A percentile compares a stretch with the other conserved stretches of the same genome.
Evolutionary conservation across 2,888 invertebrate genomes (phyloP).

Genomic region (Drepana falcataria): DNA sequence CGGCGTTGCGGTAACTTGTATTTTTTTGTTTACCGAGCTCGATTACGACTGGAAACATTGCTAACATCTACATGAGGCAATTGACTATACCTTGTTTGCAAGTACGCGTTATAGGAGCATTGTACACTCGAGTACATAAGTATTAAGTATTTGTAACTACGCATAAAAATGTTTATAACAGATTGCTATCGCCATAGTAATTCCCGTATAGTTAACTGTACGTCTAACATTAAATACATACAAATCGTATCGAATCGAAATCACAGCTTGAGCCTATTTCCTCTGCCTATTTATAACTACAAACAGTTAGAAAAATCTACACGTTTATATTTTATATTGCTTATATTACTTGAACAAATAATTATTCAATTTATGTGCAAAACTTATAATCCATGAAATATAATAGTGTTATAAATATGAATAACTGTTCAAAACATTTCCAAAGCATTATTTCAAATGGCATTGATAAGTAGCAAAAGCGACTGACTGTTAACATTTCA

Average conservation of each 20-base stretch:
- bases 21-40: neutral
- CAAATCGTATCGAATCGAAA: neutral
- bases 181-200: constrained; percentile 10
- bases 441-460: neutral
- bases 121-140: neutral
- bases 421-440: no score
- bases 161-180: constrained; percentile 2
- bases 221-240: neutral
- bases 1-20: no score
- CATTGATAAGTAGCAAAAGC: neutral
- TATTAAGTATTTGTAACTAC: constrained; percentile 1
- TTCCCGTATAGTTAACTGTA: constrained; percentile 1
- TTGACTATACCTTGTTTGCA: neutral
- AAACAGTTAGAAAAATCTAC: neutral
- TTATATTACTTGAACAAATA: neutral
- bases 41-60: no score
- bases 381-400: neutral
- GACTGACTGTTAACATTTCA: neutral
- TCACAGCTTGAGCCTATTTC: neutral
- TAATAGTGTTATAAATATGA: neutral
- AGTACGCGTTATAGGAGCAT: neutral
- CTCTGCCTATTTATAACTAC: neutral
- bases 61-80: neutral
- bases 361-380: no score
- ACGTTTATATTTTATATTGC: neutral